Base-by-base conservation (phyloP, 2,888 invertebrate genomes). In the Ochlodes sylvanus region DNA sequence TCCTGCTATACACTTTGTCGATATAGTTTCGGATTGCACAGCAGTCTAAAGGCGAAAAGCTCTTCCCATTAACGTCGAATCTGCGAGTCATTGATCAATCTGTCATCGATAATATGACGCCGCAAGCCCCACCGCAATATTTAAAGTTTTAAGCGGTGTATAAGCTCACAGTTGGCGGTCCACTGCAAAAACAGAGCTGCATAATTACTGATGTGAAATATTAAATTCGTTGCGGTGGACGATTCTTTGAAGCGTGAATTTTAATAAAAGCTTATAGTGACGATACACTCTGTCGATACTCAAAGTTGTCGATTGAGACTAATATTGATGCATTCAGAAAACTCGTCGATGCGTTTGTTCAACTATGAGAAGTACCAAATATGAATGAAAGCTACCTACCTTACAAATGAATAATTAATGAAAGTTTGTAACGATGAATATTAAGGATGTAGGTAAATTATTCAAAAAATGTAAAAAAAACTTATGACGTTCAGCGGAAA, bases 121-220 rank as follows among this genome's bases (percentile, higher is more conserved):
- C 50, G 10, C 14, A 47, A 7, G 7, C 14, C 17, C 1, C 14
- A 50, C 21, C 52, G 9, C n/a, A 34, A 34, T 55, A 34, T 55
- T 55, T 55, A 34, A 55, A 55, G 32, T n/a, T 54, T 44, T 32
- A 19, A 50, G 19, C 54, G 21, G 1, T 32, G 54, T n/a, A 14
- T n/a, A 32, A 32, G 54, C 54, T 32, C 21, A 12, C 19, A 52
- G 19, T 21, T 12, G n/a, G 7, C 32, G 32, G 55, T 15, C 17
- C 12, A 15, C 32, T 34, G 55, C 17, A 34, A 34, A 10, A 34
- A 15, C 32, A 15, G 27, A 27, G 15, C 15, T 55, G 55, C 34
- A 27, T 34, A 17, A 55, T 55, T 55, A 55, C 55, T 55, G 55
- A 34, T 34, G 10, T 55, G 32, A 34, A 55, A 55, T 55, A 21